Percentiles rank a stretch among this genome's conserved stretches.
Evolutionary conservation across 2,888 invertebrate genomes (phyloP).

Genomic region (Drosophila heteroneura): DNA sequence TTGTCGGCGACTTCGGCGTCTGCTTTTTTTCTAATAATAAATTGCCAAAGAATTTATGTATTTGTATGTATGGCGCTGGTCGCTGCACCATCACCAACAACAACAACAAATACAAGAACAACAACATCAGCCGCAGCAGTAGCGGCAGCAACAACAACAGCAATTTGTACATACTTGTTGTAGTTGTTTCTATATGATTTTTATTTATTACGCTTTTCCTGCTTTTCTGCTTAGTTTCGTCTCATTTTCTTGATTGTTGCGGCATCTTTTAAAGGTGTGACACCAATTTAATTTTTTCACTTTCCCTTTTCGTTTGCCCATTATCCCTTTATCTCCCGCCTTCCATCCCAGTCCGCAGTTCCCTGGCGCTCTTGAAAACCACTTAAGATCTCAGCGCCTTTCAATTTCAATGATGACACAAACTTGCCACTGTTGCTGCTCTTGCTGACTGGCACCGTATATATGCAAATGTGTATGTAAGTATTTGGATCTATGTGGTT

Average conservation of each 20-base stretch:
- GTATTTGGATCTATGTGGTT: constrained; percentile 6
- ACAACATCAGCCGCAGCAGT: constrained; percentile 13
- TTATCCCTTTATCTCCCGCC: neutral
- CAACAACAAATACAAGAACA: constrained; percentile 30
- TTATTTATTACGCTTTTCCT: constrained; percentile 53
- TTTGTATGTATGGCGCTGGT: constrained; percentile 54
- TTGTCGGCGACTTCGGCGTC: constrained; percentile 61
- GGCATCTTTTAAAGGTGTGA: constrained; percentile 45
- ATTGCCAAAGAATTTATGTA: constrained; percentile 74
- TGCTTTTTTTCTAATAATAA: constrained; percentile 76
- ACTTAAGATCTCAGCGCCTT: constrained; percentile 33
- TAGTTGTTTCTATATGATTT: constrained; percentile 38
- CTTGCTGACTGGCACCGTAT: constrained; percentile 38
- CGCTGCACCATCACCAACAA: constrained; percentile 48
- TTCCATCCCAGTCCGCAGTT: neutral
- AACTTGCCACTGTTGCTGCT: constrained; percentile 13
- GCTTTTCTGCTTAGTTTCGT: constrained; percentile 39
- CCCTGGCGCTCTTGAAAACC: constrained; percentile 25
- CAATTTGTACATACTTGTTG: constrained; percentile 29
- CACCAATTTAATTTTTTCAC: constrained; percentile 45
- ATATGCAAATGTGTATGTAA: neutral
- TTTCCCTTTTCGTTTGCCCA: constrained; percentile 55
- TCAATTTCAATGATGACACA: constrained; percentile 44
- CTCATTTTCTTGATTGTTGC: constrained; percentile 14
- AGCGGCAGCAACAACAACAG: constrained; percentile 5